phyloP scores from a whole-genome alignment of 1,140 invertebrate genomes.

The Drosophila pseudoananassae region DNA sequence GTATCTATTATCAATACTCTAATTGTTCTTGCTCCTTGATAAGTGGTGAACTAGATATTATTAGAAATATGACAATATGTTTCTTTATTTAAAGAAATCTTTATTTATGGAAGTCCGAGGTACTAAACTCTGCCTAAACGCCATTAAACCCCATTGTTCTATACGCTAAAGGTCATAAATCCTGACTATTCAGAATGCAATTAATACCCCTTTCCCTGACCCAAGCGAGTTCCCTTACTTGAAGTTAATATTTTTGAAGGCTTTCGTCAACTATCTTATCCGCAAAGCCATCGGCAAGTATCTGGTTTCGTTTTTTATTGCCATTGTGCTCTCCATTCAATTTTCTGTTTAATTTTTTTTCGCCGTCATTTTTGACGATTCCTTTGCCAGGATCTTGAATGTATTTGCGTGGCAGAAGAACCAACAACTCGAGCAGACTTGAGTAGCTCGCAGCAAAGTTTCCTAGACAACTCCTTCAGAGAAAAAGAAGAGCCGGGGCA shows the following conservation, averaged over 20 bases:
- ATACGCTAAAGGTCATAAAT: too few species aligned
- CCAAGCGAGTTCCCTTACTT: background rate
- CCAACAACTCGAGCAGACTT: constrained; percentile 76
- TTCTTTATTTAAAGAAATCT: too few species aligned
- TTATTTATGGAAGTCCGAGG: too few species aligned
- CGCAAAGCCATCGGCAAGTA: constrained; percentile 58
- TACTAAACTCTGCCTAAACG: too few species aligned
- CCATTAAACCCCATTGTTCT: too few species aligned
- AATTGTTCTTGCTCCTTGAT: background rate
- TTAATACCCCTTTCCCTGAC: too few species aligned
- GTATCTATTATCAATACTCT: constrained; percentile 23
- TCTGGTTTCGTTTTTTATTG: constrained; percentile 64
- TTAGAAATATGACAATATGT: too few species aligned
- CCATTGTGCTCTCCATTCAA: constrained; percentile 42
- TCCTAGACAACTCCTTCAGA: constrained; percentile 82
- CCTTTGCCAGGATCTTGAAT: constrained; percentile 19
- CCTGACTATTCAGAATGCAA: too few species aligned
- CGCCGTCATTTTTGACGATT: constrained; percentile 36
- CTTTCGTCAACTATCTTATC: constrained; percentile 30
- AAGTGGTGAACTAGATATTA: too few species aligned
- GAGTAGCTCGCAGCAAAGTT: constrained; percentile 79
- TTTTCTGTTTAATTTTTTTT: constrained; percentile 54
- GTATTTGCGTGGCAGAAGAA: constrained; percentile 46
- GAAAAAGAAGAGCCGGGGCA: constrained; percentile 18
- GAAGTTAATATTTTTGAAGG: constrained; percentile 30